A percentile compares a stretch with the other conserved stretches of the same genome.
Conservation (phyloP, 2,113 vertebrate species). For the Rhineura floridana region DNA sequence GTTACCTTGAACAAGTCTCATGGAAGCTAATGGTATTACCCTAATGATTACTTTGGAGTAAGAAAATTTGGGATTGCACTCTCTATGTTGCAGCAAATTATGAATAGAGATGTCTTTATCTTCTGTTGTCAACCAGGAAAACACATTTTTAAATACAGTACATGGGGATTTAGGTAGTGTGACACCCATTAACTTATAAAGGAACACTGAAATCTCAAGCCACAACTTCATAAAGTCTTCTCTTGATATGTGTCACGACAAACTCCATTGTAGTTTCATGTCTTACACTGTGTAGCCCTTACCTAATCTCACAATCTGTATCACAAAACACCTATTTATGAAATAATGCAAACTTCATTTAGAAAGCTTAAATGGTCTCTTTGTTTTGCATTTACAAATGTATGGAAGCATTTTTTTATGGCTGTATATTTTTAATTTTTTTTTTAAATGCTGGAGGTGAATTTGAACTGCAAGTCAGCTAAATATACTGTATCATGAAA, state of each 20-base stretch:
- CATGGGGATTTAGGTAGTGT: slow-evolving; percentile 46
- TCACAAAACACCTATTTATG: slow-evolving; percentile 4
- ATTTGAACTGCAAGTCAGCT: slow-evolving; percentile 72
- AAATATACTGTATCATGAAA: slow-evolving; percentile 85
- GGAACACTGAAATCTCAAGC: slow-evolving; percentile 39
- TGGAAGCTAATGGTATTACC: not conserved
- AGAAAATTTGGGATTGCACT: not conserved
- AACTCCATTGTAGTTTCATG: not conserved
- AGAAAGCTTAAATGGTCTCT: slow-evolving; percentile 24
- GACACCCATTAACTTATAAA: slow-evolving; percentile 34
- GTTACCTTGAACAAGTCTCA: not conserved
- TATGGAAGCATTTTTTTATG: slow-evolving; percentile 23
- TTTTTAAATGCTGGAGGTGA: slow-evolving; percentile 62
- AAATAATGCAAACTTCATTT: not conserved
- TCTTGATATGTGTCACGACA: not conserved
- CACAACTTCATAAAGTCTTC: not conserved
- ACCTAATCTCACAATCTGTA: not conserved
- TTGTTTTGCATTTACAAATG: slow-evolving; percentile 22
- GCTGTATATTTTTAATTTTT: slow-evolving; percentile 25
- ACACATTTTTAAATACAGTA: not conserved
- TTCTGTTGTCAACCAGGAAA: not conserved
- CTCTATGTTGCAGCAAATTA: not conserved
- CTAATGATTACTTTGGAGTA: not conserved
- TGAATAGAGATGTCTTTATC: not conserved
- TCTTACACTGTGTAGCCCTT: not conserved